phyloP scores from a whole-genome alignment of 2,797 vertebrate genomes.

The Cyclopterus lumpus region DNA sequence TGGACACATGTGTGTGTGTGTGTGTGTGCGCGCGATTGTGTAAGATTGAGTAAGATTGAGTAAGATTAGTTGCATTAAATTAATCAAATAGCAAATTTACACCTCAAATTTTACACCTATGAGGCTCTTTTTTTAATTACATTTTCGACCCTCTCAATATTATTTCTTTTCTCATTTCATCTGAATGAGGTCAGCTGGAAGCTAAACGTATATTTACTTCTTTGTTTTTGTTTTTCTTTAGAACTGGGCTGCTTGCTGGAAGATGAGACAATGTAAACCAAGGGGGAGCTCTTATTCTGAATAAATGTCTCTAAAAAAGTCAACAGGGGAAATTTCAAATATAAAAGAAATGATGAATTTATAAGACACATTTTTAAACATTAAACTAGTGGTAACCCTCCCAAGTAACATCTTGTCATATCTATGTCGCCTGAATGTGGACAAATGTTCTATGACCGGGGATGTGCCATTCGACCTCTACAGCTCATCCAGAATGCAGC shows the following conservation, averaged over 20 bases:
- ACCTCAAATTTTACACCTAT: neutral
- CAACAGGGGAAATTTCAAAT: neutral
- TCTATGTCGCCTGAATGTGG: neutral
- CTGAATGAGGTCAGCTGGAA: neutral
- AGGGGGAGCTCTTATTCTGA: neutral
- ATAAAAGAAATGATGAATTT: neutral
- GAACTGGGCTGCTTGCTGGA: neutral
- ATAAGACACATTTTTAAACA: neutral
- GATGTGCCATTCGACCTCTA: no score
- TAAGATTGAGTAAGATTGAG: conserved; percentile 1
- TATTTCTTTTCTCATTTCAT: neutral
- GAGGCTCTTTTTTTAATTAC: neutral
- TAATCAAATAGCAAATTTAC: conserved; percentile 2
- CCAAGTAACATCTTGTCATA: neutral
- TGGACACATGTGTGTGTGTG: conserved; percentile 7
- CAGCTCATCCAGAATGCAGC: no score
- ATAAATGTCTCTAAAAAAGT: neutral
- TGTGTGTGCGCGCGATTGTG: conserved; percentile 19
- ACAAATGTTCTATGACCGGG: neutral
- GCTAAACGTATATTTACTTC: neutral
- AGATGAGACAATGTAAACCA: neutral
- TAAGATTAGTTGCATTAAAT: neutral
- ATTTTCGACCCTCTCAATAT: neutral
- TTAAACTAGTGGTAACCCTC: neutral
- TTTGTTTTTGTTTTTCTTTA: neutral